These are phyloP conservation scores for Mormyrus lacerda DNA, from an alignment of 2,113 vertebrate genomes.

Conservation along the genomic window DNA sequence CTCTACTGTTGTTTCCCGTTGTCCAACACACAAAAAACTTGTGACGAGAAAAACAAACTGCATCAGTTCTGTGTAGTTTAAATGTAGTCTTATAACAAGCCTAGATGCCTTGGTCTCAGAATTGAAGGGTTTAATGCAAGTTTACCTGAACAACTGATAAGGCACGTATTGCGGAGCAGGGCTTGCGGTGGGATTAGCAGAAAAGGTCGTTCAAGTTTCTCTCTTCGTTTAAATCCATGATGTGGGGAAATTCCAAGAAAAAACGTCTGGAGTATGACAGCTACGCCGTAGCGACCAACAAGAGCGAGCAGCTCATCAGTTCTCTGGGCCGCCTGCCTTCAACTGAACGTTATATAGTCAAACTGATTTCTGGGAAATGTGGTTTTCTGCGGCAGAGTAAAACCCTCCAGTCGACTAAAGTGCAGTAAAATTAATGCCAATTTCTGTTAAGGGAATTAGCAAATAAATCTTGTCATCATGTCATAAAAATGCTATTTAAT, in stretches of 20 bases:
- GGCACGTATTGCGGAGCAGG: conserved; percentile 29
- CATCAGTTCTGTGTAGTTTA: not conserved
- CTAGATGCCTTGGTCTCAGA: conserved; percentile 28
- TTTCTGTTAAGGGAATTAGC: not conserved
- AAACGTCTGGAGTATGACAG: conserved; percentile 27
- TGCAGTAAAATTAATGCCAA: not conserved
- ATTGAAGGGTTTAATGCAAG: conserved; percentile 42
- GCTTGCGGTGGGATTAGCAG: conserved; percentile 24
- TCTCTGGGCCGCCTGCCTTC: conserved; percentile 33
- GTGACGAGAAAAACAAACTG: not conserved
- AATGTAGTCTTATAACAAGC: not conserved
- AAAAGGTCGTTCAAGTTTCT: conserved; percentile 34
- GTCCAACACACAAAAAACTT: not conserved
- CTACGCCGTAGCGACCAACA: conserved; percentile 25
- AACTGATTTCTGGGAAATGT: conserved; percentile 30
- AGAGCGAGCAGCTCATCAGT: not conserved
- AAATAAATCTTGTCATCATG: not conserved
- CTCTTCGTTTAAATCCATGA: conserved; percentile 27
- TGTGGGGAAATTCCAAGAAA: not conserved
- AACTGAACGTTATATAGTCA: conserved; percentile 27
- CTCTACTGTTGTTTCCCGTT: not conserved
- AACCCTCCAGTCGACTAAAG: not conserved
- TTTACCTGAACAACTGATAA: conserved; percentile 49
- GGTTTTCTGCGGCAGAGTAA: not conserved
- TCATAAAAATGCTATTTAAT: not conserved